phyloP scores from a whole-genome alignment of 2,113 vertebrate genomes.

The Meriones unguiculatus region DNA sequence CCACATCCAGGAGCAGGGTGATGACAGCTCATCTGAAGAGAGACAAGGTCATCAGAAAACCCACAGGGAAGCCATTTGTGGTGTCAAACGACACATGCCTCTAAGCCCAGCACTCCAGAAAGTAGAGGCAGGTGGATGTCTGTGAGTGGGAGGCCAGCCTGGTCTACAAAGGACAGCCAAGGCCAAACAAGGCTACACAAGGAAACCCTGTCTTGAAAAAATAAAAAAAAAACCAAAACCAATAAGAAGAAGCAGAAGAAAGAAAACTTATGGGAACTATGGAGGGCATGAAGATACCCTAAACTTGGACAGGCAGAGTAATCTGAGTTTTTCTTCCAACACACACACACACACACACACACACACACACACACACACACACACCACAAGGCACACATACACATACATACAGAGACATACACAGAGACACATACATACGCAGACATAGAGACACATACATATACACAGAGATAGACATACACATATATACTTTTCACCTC shows the following conservation, averaged over 20 bases:
- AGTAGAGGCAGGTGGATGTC: too few relatives aligned
- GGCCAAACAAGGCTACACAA: too few relatives aligned
- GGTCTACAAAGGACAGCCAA: too few relatives aligned
- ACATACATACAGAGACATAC: not conserved
- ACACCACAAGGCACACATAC: not conserved
- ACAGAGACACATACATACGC: not conserved
- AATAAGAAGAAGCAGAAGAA: too few relatives aligned
- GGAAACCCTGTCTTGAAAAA: too few relatives aligned
- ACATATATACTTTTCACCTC: not conserved
- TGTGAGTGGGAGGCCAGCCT: too few relatives aligned
- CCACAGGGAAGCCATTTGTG: too few relatives aligned
- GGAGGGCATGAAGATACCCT: not conserved
- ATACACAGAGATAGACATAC: not conserved
- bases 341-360: rapidly evolving
- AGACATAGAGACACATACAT: not conserved
- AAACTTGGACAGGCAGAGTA: not conserved
- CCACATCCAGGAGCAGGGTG: not conserved
- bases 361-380: rapidly evolving
- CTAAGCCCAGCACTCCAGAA: too few relatives aligned
- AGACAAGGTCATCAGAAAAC: not conserved
- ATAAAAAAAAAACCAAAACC: too few relatives aligned
- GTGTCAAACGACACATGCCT: too few relatives aligned
- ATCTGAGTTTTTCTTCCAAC: too few relatives aligned
- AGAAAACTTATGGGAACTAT: rapidly evolving
- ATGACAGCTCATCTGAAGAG: not conserved